These are phyloP conservation scores for Solea senegalensis DNA, from an alignment of 2,113 vertebrate genomes.

Conservation along the genomic window DNA sequence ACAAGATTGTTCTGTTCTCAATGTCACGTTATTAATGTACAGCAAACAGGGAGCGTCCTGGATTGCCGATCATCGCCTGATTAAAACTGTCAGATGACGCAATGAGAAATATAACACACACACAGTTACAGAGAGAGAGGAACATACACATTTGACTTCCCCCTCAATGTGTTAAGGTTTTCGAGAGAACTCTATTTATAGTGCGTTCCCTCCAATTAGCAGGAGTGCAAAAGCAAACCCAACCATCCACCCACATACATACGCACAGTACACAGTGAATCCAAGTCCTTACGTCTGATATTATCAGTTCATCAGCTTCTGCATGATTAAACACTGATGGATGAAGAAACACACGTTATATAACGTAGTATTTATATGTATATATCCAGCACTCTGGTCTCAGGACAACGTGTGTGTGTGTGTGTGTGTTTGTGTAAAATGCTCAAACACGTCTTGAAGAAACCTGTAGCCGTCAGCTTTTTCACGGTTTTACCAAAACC, in stretches of 20 bases:
- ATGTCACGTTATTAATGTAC: conserved; percentile 57
- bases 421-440: too few species aligned
- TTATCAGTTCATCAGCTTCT: conserved; percentile 15
- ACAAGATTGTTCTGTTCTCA: conserved; percentile 45
- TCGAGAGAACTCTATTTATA: conserved; percentile 56
- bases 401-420: too few species aligned
- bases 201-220: conserved; percentile 39
- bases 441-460: too few species aligned
- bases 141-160: conserved; percentile 26
- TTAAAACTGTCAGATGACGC: conserved; percentile 49
- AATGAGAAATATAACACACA: neutral
- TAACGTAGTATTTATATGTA: too few species aligned
- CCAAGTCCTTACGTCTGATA: conserved; percentile 10
- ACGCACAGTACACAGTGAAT: conserved; percentile 6
- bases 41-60: conserved; percentile 44
- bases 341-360: neutral
- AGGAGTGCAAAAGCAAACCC: conserved; percentile 41
- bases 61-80: conserved; percentile 41
- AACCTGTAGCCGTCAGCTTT: too few species aligned
- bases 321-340: conserved; percentile 13
- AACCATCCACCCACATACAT: conserved; percentile 10
- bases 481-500: too few species aligned
- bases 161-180: conserved; percentile 31
- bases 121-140: conserved; percentile 2
- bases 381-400: too few species aligned